phyloP scores from a whole-genome alignment of 2,797 vertebrate species.

The Steatocranus sp. region DNA sequence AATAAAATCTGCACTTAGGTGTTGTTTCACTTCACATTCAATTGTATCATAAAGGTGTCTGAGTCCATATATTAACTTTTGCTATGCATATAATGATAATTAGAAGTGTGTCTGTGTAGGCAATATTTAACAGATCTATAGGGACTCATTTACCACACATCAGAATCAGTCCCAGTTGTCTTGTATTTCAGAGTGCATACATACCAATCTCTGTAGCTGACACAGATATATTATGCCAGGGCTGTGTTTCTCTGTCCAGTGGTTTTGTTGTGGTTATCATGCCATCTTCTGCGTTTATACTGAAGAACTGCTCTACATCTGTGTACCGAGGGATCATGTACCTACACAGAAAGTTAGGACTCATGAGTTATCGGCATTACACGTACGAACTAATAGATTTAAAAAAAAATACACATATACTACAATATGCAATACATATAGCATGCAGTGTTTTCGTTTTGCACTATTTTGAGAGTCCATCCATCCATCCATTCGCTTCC shows the following conservation, averaged over 20 bases:
- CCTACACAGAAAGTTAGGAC: slow-evolving; percentile 68
- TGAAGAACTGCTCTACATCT: slow-evolving; percentile 95
- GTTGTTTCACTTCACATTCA: not conserved
- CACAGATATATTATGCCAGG: slow-evolving; percentile 97
- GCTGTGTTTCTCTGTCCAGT: slow-evolving; percentile 88
- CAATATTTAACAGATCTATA: not conserved
- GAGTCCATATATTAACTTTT: not conserved
- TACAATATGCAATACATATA: not conserved
- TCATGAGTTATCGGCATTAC: not conserved
- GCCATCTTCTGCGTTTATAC: slow-evolving; percentile 87
- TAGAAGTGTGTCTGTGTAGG: not conserved
- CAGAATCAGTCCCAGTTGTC: not conserved
- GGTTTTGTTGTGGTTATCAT: slow-evolving; percentile 89
- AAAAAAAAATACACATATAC: not conserved
- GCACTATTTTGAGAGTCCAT: not conserved
- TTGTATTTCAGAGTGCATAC: not conserved
- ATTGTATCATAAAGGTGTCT: not conserved
- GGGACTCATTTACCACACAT: not conserved
- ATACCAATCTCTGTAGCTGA: slow-evolving; percentile 91
- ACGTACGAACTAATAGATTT: not conserved
- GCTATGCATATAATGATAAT: not conserved
- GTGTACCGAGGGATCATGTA: slow-evolving; percentile 96
- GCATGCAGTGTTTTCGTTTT: not conserved
- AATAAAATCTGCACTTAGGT: not conserved
- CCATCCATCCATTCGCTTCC: too few relatives aligned